Evolutionary conservation across 2,797 vertebrate species (phyloP), one percentile per base, ranked within the genome.

Genomic region (Sylvilagus floridanus): DNA sequence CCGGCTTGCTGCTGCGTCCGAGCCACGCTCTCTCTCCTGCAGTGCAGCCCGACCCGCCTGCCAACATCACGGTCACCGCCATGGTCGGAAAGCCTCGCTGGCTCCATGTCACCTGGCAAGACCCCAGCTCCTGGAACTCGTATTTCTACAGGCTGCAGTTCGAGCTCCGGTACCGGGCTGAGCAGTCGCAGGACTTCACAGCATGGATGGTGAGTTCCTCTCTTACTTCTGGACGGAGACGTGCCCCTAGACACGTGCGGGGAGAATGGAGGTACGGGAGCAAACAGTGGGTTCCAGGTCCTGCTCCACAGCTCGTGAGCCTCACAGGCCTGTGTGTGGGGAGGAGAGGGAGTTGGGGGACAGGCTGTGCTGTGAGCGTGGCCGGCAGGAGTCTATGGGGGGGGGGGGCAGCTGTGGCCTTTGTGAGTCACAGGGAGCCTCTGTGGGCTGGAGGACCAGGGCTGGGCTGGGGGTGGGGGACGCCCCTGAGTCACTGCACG

Each of bases 31-130:
- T 24, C n/a, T 69, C 12, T 81, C 65, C 13, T 28, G 7, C 97
- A 99, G 99, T 99, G 66, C 99, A 98, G 94, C 99, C 99, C 0
- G 99, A 99, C 66, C 98, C 99, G 1, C 99, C 99, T 0, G 50
- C 95, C 37, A 97, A 98, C 0, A 97, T 99, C 81, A 92, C 60
- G 0, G 98, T 99, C 71, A 73, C 5, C 0, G 91, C 96, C 0
- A 85, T 98, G 96, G 91, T 96, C 37, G 93, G 97, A 0, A 93
- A 96, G 0, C 96, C 98, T 0, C 98, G 35, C 22, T 88, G 90
- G 54, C 97, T 99, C 63, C 93, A 1, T 0, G 98, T 99, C 83
- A 97, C 77, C 88, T 99, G 99, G 99, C 93, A 85, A 47, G 96
- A 98, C 37, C 99, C 99, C 0, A 2, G 10, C 0, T 98, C 99